A percentile compares a stretch with the other conserved stretches of the same genome.
Conservation (phyloP, 2,113 vertebrate species). For the Rhinolophus sinicus region DNA sequence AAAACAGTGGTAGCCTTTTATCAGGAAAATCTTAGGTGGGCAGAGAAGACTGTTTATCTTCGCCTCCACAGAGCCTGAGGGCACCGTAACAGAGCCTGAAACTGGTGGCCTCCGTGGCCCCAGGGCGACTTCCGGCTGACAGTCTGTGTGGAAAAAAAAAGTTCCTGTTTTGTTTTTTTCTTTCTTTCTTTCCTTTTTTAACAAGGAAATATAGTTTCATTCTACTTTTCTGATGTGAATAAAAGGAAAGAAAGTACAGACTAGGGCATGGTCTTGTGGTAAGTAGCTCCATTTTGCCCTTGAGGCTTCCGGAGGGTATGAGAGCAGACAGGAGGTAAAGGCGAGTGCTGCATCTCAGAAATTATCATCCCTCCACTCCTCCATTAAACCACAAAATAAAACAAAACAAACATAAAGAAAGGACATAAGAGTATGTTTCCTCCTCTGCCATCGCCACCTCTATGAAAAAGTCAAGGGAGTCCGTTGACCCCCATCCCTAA, state of each 20-base stretch:
- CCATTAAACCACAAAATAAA: not conserved
- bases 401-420: not conserved
- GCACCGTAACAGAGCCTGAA: not conserved
- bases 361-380: not conserved
- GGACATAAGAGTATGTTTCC: not conserved
- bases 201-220: not conserved
- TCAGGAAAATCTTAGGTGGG: not conserved
- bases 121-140: not conserved
- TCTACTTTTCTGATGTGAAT: not conserved
- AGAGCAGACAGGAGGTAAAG: not conserved
- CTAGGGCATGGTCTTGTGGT: too few species aligned
- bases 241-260: not conserved
- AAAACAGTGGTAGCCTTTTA: not conserved
- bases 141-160: not conserved
- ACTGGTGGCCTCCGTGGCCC: not conserved
- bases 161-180: too few species aligned
- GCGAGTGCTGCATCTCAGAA: not conserved
- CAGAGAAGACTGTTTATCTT: not conserved
- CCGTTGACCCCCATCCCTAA: not conserved
- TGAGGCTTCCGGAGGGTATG: not conserved
- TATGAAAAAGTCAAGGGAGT: not conserved
- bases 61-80: not conserved
- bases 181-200: not conserved
- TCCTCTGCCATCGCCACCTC: not conserved
- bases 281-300: not conserved